Evolutionary conservation across 2,797 vertebrate genomes (phyloP).

Genomic region (Tokudaia tokunoshimensis): DNA sequence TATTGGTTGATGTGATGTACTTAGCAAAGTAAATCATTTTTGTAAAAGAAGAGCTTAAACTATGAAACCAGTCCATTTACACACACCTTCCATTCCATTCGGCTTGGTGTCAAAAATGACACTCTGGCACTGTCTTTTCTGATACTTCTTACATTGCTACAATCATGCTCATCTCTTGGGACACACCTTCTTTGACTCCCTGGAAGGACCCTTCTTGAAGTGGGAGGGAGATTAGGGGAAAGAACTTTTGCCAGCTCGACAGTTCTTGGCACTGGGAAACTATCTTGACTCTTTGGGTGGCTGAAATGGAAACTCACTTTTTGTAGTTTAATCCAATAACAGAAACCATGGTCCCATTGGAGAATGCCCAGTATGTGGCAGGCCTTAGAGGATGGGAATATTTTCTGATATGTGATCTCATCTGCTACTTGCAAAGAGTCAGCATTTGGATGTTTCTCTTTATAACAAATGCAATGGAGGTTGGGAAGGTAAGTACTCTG

Average conservation of each 20-base stretch:
- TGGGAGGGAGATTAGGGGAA: not conserved
- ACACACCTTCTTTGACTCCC: constrained; percentile 31
- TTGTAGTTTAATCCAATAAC: not conserved
- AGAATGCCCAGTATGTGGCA: not conserved
- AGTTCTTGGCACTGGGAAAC: constrained; percentile 18
- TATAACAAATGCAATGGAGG: not conserved
- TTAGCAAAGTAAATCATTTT: constrained; percentile 80
- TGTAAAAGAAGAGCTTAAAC: constrained; percentile 57
- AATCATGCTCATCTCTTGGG: not conserved
- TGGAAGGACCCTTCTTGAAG: not conserved
- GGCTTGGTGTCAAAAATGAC: not conserved
- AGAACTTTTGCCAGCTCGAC: not conserved
- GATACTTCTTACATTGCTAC: constrained; percentile 8
- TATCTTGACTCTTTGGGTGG: not conserved
- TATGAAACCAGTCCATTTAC: constrained; percentile 22
- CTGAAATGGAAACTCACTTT: constrained; percentile 45
- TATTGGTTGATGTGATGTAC: constrained; percentile 66
- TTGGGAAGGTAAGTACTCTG: not conserved
- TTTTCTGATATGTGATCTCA: constrained; percentile 11
- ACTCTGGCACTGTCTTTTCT: not conserved
- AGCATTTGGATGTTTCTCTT: not conserved
- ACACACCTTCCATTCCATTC: constrained; percentile 56
- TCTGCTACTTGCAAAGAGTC: not conserved
- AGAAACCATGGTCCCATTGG: not conserved
- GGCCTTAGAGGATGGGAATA: not conserved